Evolutionary conservation across 2,113 vertebrate species (phyloP).

Genomic region (Heterocephalus glaber): DNA sequence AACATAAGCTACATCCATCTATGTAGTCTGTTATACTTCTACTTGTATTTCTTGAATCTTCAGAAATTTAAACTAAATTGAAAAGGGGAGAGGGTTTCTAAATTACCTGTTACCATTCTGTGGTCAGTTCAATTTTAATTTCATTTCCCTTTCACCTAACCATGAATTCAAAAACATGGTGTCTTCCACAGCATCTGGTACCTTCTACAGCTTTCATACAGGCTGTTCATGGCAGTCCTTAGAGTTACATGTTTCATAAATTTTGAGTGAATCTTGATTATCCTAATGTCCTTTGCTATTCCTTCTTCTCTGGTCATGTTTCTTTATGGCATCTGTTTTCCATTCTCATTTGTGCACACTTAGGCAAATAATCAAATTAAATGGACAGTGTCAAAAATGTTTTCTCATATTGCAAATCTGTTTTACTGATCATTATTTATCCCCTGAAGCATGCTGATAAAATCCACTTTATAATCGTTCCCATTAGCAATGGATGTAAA

Average conservation of each 20-base stretch:
- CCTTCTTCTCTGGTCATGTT: constrained; percentile 62
- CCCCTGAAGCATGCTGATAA: constrained; percentile 58
- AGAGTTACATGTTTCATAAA: neutral
- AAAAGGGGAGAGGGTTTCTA: neutral
- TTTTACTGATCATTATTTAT: constrained; percentile 70
- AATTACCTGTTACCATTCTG: neutral
- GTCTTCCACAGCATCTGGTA: neutral
- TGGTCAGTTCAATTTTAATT: neutral
- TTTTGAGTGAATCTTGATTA: constrained; percentile 66
- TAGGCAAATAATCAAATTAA: constrained; percentile 75
- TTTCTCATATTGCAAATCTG: constrained; percentile 54
- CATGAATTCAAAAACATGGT: neutral
- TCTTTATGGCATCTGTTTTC: constrained; percentile 70
- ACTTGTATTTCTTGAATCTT: neutral
- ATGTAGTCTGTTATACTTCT: neutral
- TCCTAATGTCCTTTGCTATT: constrained; percentile 47
- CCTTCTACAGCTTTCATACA: neutral
- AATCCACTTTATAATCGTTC: neutral
- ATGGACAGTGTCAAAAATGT: constrained; percentile 56
- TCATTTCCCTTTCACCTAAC: neutral
- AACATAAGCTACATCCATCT: neutral
- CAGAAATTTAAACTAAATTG: neutral
- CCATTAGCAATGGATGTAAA: neutral
- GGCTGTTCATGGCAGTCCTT: neutral
- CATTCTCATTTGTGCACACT: constrained; percentile 51